Base-by-base conservation (phyloP, 1,140 invertebrate genomes). In the Tetramorium alpestre region DNA sequence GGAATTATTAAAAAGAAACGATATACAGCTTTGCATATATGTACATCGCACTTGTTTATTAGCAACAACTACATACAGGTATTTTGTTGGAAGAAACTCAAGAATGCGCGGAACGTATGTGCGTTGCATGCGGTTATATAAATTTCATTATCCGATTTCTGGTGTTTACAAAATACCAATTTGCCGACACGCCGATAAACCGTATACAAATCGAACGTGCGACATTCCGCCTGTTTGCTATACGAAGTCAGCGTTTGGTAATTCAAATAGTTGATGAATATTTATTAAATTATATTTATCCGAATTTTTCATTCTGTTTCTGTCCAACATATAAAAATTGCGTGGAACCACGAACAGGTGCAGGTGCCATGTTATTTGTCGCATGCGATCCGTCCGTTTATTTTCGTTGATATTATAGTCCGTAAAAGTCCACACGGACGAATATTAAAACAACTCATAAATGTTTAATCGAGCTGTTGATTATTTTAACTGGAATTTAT, bases 181-280 rank as follows among this genome's bases (percentile, higher is more conserved):
- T 82, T 73, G 38, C 18, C 54, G 49, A 72, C 51, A 25, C n/a
- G 25, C 41, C 69, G 25, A 58, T 70, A 69, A 81, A 81, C 47
- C 38, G 38, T 47, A 10, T 49, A 28, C 58, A 84, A 73, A 73
- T 73, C 18, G 41, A 60, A 84, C 25, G 16, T 13, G 16, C 54
- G 25, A 13, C 25, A 47, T 73, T 25, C 5, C 38, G 38, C 16
- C 22, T 69, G 22, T 58, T 58, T 25, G 51, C 25, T 51, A 49
- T 18, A n/a, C 11, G 54, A 72, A 82, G 69, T 84, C 80, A 73
- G 7, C n/a, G n/a, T 84, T 84, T 62, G 28, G 18, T 60, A 73
- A 84, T 84, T 73, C 80, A 47, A 84, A 73, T 44, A 44, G 54
- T 73, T 73, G 16, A 84, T 84, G 69, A 84, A 84, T 84, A 84